Base-by-base conservation (phyloP, 64 coral and sea anemone species). In the Pocillopora damicornis region DNA sequence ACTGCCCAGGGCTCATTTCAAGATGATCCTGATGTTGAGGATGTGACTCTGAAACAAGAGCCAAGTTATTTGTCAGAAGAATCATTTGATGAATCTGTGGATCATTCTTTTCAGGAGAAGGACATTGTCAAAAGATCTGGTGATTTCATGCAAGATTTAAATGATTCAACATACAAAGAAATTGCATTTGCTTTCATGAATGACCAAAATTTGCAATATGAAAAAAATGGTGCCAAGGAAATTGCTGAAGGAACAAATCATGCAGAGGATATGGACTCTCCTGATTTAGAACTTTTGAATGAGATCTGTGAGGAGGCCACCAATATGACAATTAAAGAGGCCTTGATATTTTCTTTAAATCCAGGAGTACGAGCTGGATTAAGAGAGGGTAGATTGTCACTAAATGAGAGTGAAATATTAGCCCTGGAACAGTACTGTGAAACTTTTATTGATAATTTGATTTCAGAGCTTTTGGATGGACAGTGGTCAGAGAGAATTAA, bases 311-410 rank as follows among this genome's bases (percentile, higher is more conserved):
- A 96, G 76, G 94, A 96, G 80, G 94, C 94, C 7, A 91, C 92
- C 59, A 87, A 91, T 61, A 96, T 96, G 94, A 96, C 94, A 10
- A 96, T 96, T n/a, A 96, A 93, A 37, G 94, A 96, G 73, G 94
- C 94, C 14, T 80, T 96, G 14, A 76, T 96, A 9, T 89, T 75
- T 66, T 96, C 94, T 8, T 57, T 87, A 58, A 89, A 96, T 67
- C 94, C 94, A 14, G 86, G 89, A 14, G 91, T 96, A 11, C 79
- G 91, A 64, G 89, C 82, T 57, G 88, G 88, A 58, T 79, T 96
- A 37, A 26, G 88, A 16, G 87, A 89, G 34, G 88, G 87, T 5
- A 83, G 87, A 20, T 63, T 96, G 13, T 87, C 78, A 63, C 88
- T 96, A 23, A 89, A 83, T 38, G 91, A 92, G 62, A 88, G 88